phyloP scores from a whole-genome alignment of 2,888 invertebrate genomes.

The Amphimallon solstitiale region DNA sequence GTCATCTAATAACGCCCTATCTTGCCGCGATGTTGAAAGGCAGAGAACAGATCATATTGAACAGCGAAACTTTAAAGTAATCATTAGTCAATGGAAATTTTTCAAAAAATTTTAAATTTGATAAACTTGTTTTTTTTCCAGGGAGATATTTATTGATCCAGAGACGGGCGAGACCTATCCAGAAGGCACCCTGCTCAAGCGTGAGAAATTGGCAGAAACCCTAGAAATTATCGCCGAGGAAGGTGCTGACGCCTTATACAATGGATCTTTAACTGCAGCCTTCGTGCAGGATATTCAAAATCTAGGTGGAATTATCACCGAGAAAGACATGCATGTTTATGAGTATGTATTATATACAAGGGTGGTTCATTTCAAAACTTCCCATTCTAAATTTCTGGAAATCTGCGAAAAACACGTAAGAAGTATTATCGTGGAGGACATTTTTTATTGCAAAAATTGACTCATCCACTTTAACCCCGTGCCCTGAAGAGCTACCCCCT shows the following conservation, averaged over 20 bases:
- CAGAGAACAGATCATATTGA: conserved; percentile 40
- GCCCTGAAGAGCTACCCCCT: too few species aligned
- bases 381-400: too few species aligned
- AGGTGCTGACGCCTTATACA: conserved; percentile 68
- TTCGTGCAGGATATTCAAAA: conserved; percentile 58
- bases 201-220: conserved; percentile 66
- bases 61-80: conserved; percentile 51
- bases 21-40: conserved; percentile 51
- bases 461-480: too few species aligned
- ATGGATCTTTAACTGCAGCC: conserved; percentile 65
- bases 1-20: conserved; percentile 72
- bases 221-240: conserved; percentile 66
- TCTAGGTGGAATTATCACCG: conserved; percentile 80
- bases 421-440: too few species aligned
- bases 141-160: conserved; percentile 60
- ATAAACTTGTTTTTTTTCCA: conserved; percentile 34
- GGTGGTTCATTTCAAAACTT: too few species aligned
- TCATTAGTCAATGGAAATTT: conserved; percentile 59
- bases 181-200: conserved; percentile 61
- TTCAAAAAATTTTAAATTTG: neutral
- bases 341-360: conserved; percentile 49
- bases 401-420: too few species aligned
- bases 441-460: too few species aligned
- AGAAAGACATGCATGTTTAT: conserved; percentile 79
- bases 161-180: conserved; percentile 59